Conservation (phyloP, 1,140 invertebrate genomes). For the Hydropsyche tenuis region DNA sequence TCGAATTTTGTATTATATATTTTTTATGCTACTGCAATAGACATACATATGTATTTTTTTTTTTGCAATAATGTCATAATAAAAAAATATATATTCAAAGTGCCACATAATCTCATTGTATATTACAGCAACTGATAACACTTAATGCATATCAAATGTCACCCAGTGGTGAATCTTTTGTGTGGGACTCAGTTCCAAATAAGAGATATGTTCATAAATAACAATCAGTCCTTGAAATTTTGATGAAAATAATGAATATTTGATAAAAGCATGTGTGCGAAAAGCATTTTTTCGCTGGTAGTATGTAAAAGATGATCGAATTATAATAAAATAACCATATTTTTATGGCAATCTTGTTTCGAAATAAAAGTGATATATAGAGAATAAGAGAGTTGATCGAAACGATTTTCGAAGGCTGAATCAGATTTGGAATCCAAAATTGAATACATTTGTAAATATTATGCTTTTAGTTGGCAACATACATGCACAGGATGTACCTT, state of each 20-base stretch:
- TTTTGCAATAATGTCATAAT: too few relatives aligned
- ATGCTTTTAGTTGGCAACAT: neutral
- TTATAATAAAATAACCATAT: slow-evolving; percentile 41
- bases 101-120: neutral
- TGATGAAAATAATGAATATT: neutral
- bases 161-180: neutral
- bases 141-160: slow-evolving; percentile 12
- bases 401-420: slow-evolving; percentile 32
- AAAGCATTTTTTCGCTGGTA: neutral
- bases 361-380: slow-evolving; percentile 49
- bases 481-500: slow-evolving; percentile 8
- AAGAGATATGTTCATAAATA: neutral
- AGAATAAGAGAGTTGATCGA: slow-evolving; percentile 40
- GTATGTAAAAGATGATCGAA: slow-evolving; percentile 9
- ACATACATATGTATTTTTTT: too few relatives aligned
- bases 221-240: neutral
- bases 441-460: slow-evolving; percentile 29
- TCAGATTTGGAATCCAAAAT: slow-evolving; percentile 39
- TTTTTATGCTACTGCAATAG: too few relatives aligned
- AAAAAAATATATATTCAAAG: too few relatives aligned
- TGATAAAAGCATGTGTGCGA: neutral
- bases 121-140: neutral
- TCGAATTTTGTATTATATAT: too few relatives aligned
- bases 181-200: neutral
- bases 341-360: slow-evolving; percentile 37